phyloP scores from a whole-genome alignment of 2,888 invertebrate genomes.

The Taenaris catops region DNA sequence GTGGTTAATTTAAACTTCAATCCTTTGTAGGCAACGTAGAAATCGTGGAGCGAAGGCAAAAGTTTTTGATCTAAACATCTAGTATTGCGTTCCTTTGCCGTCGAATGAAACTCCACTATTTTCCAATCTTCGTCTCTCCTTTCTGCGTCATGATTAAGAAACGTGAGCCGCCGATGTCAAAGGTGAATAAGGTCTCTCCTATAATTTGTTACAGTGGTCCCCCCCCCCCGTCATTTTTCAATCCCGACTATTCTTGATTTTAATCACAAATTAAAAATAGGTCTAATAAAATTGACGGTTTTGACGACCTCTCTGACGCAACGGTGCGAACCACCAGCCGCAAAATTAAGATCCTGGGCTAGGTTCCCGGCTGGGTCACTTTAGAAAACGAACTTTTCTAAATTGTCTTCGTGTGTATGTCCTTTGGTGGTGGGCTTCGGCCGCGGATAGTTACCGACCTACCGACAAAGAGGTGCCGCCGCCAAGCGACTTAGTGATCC shows the following conservation, averaged over 20 bases:
- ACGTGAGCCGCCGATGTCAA: conserved; percentile 23
- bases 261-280: conserved; percentile 9
- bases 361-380: no score
- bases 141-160: conserved; percentile 27
- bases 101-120: conserved; percentile 22
- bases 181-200: conserved; percentile 16
- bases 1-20: conserved; percentile 11
- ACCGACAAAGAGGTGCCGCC: no score
- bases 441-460: no score
- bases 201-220: conserved; percentile 15
- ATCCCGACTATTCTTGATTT: conserved; percentile 3
- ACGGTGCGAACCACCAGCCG: no score
- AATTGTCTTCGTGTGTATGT: no score
- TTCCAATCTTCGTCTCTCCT: conserved; percentile 25
- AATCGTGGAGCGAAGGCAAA: conserved; percentile 3
- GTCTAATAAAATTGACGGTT: no score
- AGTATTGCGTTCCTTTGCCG: conserved; percentile 20
- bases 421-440: no score
- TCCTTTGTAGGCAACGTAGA: conserved; percentile 3
- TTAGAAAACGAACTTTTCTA: no score
- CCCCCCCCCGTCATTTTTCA: conserved; percentile 6
- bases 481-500: no score
- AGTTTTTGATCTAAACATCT: conserved; percentile 14
- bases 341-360: no score
- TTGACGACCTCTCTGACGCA: no score